A percentile compares a stretch with the other conserved stretches of the same genome.
Evolutionary conservation across 2,888 invertebrate genomes (phyloP).

Genomic region (Tenodera sinensis): DNA sequence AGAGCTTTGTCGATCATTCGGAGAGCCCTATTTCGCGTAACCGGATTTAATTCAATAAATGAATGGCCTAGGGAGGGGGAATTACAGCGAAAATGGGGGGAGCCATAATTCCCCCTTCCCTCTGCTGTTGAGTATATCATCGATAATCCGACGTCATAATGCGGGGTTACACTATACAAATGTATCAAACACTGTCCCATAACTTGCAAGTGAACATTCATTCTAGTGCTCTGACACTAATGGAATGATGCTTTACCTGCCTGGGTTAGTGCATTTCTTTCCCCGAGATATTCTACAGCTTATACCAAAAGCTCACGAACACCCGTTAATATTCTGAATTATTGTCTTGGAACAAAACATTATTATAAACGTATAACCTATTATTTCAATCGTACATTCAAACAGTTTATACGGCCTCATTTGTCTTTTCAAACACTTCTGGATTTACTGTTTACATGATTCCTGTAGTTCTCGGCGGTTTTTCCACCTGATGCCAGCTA

Average conservation of each 20-base stretch:
- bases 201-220: background rate
- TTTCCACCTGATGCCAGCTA: too few relatives aligned
- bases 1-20: background rate
- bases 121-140: background rate
- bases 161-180: background rate
- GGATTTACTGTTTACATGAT: too few relatives aligned
- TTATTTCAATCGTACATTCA: too few relatives aligned
- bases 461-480: too few relatives aligned
- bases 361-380: too few relatives aligned
- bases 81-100: background rate
- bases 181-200: background rate
- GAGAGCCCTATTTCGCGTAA: background rate
- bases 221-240: background rate
- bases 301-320: too few relatives aligned
- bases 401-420: too few relatives aligned
- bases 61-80: background rate
- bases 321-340: too few relatives aligned
- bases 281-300: too few relatives aligned
- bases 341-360: too few relatives aligned
- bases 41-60: background rate
- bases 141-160: background rate
- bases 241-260: background rate
- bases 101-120: background rate
- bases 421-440: too few relatives aligned
- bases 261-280: too few relatives aligned